These are phyloP conservation scores for Vesta saturnalis DNA, from an alignment of 2,888 invertebrate species.

Conservation along the genomic window DNA sequence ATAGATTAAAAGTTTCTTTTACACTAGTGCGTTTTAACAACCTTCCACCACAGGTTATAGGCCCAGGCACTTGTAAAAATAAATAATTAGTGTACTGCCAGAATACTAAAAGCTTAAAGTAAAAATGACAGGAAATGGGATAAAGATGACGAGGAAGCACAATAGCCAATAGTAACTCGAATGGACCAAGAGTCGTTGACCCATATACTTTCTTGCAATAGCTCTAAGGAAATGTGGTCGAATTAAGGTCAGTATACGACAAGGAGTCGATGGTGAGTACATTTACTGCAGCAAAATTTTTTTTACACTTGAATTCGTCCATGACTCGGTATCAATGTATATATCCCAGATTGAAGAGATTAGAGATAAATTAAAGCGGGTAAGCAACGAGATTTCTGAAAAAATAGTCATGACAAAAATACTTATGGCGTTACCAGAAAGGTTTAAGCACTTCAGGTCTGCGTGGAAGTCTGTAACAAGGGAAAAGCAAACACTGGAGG, in stretches of 20 bases:
- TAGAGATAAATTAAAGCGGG: conserved; percentile 11
- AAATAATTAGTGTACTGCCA: too few relatives aligned
- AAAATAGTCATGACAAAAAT: conserved; percentile 37
- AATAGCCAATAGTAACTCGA: conserved; percentile 42
- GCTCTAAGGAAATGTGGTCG: conserved; percentile 44
- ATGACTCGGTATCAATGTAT: not conserved
- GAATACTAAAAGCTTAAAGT: too few relatives aligned
- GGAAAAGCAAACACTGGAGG: conserved; percentile 43
- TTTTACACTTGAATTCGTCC: conserved; percentile 34
- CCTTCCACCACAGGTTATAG: too few relatives aligned
- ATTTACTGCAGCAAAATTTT: conserved; percentile 42
- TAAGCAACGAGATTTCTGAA: conserved; percentile 17
- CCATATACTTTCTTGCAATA: conserved; percentile 41
- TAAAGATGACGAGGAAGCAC: conserved; percentile 42
- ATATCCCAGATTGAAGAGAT: conserved; percentile 17
- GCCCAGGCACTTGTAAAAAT: too few relatives aligned
- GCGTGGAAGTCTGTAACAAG: conserved; percentile 46
- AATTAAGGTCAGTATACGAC: conserved; percentile 32
- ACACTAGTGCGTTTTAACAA: too few relatives aligned
- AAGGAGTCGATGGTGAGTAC: conserved; percentile 30
- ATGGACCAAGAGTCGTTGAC: conserved; percentile 40
- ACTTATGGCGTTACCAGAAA: conserved; percentile 37
- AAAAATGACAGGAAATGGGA: conserved; percentile 27
- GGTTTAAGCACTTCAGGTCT: conserved; percentile 29
- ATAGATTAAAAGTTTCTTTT: not conserved